A percentile compares a stretch with the other conserved stretches of the same genome.
phyloP scores from a whole-genome alignment of 2,113 vertebrate species.

The Deroptyus accipitrinus region DNA sequence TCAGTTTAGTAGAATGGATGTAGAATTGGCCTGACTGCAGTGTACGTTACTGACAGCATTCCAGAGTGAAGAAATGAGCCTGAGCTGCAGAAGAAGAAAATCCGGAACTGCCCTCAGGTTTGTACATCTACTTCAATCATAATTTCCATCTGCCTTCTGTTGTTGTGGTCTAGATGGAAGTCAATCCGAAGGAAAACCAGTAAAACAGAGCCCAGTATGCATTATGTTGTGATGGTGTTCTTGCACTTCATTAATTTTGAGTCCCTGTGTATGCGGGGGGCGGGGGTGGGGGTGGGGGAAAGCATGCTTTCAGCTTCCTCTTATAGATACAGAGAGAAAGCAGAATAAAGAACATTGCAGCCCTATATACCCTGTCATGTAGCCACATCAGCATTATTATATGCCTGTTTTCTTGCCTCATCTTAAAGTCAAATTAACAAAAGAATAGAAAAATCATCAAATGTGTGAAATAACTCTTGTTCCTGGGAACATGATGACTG shows the following conservation, averaged over 20 bases:
- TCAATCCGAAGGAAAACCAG: background rate
- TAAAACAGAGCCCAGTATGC: background rate
- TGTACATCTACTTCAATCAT: background rate
- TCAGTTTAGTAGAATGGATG: background rate
- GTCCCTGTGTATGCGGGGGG: background rate
- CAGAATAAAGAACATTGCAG: background rate
- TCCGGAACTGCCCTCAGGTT: background rate
- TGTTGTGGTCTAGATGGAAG: background rate
- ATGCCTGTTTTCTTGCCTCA: background rate
- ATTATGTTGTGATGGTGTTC: background rate
- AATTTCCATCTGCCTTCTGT: background rate
- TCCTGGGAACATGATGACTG: background rate
- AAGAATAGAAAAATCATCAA: background rate
- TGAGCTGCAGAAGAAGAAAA: background rate
- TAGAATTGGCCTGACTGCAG: background rate
- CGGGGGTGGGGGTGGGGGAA: background rate
- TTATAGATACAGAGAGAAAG: background rate
- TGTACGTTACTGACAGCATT: rapidly evolving
- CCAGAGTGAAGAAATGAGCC: background rate
- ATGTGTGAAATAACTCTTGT: background rate
- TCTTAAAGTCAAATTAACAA: background rate
- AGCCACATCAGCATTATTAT: background rate
- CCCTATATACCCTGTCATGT: background rate
- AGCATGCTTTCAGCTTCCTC: background rate
- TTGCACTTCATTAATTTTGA: background rate